Evolutionary conservation across 64 coral and sea anemone species (phyloP).

Genomic region (Stylophora pistillata): DNA sequence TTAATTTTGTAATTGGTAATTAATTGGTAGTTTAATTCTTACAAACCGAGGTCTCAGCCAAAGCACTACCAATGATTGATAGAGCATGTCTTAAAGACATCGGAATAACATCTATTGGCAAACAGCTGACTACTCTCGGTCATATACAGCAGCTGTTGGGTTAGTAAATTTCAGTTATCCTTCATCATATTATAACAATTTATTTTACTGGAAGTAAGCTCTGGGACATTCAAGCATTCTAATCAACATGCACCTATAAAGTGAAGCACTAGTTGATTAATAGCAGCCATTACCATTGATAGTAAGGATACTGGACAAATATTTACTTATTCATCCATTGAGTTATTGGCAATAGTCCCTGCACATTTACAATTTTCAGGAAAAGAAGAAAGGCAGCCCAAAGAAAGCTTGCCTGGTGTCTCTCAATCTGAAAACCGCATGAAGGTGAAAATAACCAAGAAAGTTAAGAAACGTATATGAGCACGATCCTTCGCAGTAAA

Average conservation of each 20-base stretch:
- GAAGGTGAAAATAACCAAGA: slow-evolving; percentile 11
- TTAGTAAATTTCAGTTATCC: neutral
- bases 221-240: no score
- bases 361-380: neutral
- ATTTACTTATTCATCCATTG: no score
- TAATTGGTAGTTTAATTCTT: neutral
- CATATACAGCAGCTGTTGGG: slow-evolving; percentile 4
- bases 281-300: no score
- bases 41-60: neutral
- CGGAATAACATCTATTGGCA: slow-evolving; percentile 33
- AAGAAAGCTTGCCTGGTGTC: neutral
- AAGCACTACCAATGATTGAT: slow-evolving; percentile 4
- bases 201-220: no score
- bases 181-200: no score
- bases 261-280: no score
- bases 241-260: no score
- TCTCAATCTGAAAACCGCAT: neutral
- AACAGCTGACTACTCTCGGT: neutral
- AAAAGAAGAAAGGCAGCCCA: neutral
- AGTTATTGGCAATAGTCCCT: neutral
- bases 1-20: no score
- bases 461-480: neutral
- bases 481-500: no score
- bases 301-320: no score
- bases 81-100: slow-evolving; percentile 19